Base-by-base conservation (phyloP, 1,140 invertebrate genomes). In the Orchesella cincta region DNA sequence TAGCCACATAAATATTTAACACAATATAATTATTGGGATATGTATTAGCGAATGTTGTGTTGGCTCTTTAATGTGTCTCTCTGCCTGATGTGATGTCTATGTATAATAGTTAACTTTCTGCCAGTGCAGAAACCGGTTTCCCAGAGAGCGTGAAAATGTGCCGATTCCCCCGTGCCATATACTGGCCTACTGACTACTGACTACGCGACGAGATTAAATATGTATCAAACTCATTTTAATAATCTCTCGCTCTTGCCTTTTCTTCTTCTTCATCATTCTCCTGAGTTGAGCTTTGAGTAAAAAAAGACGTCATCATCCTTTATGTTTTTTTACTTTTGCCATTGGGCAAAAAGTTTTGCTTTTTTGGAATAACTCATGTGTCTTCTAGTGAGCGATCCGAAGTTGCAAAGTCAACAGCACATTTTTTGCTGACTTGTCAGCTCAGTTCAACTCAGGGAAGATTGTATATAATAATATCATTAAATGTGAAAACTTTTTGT, bases 151-250 rank as follows among this genome's bases (percentile, higher is more conserved):
- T 33, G 62, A 67, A 67, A 67, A 67, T 67, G 62, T 67, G 62
- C 62, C 62, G 62, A 67, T 33, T 67, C 62, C 62, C 62, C 31
- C 62, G 62, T 67, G 62, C 62, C 62, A 67, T 67, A 67, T 33
- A 67, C 62, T 67, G 31, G 31, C 62, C 62, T 67, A 67, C 8
- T 67, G 62, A 33, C 54, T 62, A 67, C 8, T 67, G 12, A 33
- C 26, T 67, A 67, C 62, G 62, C 33, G 62, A 67, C 33, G 31
- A 67, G 62, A 33, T 67, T 67, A 67, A 67, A 67, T 67, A 67
- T 67, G 62, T 67, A 67, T 67, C 62, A 67, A 67, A 67, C 62
- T 67, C 31, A 67, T 67, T 67, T 67, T 57, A 57, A 57, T 57
- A 57, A 57, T 57, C 12, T n/a, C n/a, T 57, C 26, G 54, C 39